Evolutionary conservation across 2,797 vertebrate species (phyloP), one percentile per base, ranked within the genome.

Genomic region (Moxostoma hubbsi): DNA sequence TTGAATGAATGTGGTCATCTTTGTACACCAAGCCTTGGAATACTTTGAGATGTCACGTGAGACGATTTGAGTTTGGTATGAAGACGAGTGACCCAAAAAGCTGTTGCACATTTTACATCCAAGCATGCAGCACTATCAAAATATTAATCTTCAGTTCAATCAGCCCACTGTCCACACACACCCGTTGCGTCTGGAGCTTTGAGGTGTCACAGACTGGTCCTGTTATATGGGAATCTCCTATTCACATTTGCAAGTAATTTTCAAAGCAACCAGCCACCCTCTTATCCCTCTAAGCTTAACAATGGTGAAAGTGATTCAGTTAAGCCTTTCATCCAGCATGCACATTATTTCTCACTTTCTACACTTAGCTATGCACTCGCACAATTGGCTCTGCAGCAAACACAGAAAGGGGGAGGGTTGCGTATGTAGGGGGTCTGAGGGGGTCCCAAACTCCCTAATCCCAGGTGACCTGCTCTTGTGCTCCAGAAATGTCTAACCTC

Each of bases 221-320:
- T 91, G 95, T 94, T 94, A 95, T 95, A 93, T 91, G 93, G 95
- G 95, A 93, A 94, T 94, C 95, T 94, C 94, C 96, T 94, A 95
- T 96, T 97, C 96, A 97, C 94, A 94, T 93, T 94, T 94, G 94
- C 94, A 95, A 96, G 95, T 96, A 93, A 94, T 95, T 98, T 96
- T 97, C 96, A 97, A 97, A 98, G 96, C 95, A 91, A 94, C 93
- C 96, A 95, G 94, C 94, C 94, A 93, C 94, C 95, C 95, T 96
- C 95, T 96, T 93, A 95, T 96, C 95, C 96, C 94, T 90, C 94
- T 96, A 96, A 97, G 96, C 96, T 93, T 93, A 97, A 98, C 97
- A 98, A 98, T 96, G 94, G 95, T 97, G 96, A 97, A 97, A 98
- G 96, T 93, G 94, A 96, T 96, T 97, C 97, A 95, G 95, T 94